Evolutionary conservation across 2,888 invertebrate genomes (phyloP), one percentile per base, ranked within the genome.

Genomic region (Plagodis dolabraria): DNA sequence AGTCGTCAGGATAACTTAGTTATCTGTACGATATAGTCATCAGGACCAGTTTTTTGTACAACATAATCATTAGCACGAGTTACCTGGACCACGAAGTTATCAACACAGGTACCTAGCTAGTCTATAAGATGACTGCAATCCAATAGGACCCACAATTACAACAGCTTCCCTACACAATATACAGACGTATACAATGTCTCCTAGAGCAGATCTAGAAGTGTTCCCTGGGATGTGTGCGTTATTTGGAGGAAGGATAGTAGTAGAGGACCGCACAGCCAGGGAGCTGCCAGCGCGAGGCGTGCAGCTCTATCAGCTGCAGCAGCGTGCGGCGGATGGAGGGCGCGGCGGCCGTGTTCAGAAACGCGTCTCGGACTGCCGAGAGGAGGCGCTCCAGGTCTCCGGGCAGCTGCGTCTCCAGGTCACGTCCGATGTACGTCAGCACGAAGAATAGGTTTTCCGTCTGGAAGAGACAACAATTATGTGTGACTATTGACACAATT

Each of bases 361-460:
- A 97, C 7, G 97, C 97, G 89, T 98, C 98, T 55, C 98, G 94
- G 45, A 98, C 96, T 64, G 95, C 95, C 12, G 95, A 94, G 78
- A 98, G 94, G 47, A 98, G 93, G 53, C 96, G 94, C 79, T 97
- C 96, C 85, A 98, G 90, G 76, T 97, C 96, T 57, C 95, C 94
- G 0, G 97, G 97, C 64, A 97, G 91, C 82, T 97, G 97, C 51
- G 94, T 89, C 86, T 98, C 97, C 82, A 98, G 92, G 86, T 98
- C 98, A 69, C 96, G 95, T 0, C 98, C 98, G 81, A 97, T 96
- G 77, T 97, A 97, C 35, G 97, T 97, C 74, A 98, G 92, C 67
- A 98, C 97, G 87, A 97, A 97, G 91, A 98, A 98, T 60, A 98
- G 94, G 83, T 97, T 97, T 88, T 97, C 97, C 76, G 97, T 96